These are phyloP conservation scores for Drosophila baimaii DNA, from an alignment of 1,140 invertebrate genomes.

Conservation along the genomic window DNA sequence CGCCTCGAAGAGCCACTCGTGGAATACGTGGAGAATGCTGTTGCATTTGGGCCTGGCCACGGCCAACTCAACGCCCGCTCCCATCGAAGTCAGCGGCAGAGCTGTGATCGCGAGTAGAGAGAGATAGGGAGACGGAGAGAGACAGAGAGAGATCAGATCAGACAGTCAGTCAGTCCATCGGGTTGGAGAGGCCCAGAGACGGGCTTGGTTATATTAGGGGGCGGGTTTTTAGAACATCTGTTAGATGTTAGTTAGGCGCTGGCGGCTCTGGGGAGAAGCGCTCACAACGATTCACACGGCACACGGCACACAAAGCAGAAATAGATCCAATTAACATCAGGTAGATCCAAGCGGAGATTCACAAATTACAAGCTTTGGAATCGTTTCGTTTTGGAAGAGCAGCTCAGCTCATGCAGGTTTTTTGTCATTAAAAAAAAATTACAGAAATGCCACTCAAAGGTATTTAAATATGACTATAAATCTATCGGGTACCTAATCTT, in stretches of 20 bases:
- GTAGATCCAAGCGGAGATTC: conserved; percentile 9
- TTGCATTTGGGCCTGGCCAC: conserved; percentile 93
- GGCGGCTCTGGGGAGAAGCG: conserved; percentile 23
- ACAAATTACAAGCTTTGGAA: background rate
- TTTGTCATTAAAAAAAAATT: background rate
- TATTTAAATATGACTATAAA: background rate
- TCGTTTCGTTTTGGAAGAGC: background rate
- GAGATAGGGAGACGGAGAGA: background rate
- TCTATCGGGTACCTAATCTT: background rate
- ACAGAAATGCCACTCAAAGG: background rate
- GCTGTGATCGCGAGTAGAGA: conserved; percentile 48
- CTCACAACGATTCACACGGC: conserved; percentile 52
- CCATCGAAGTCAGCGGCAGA: conserved; percentile 85
- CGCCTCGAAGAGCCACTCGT: conserved; percentile 98
- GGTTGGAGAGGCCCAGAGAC: no score
- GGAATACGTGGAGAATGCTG: conserved; percentile 97
- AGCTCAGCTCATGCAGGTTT: background rate
- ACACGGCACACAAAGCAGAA: conserved; percentile 37
- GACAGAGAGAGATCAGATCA: conserved; percentile 3
- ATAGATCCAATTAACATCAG: conserved; percentile 15
- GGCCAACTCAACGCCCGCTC: conserved; percentile 88
- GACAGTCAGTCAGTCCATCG: conserved; percentile 1
- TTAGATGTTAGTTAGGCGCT: conserved; percentile 38
- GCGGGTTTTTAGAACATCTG: conserved; percentile 46
- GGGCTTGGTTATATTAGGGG: conserved; percentile 11